These are phyloP conservation scores for Drosophila sp. DNA, from an alignment of 1,140 invertebrate species.

Conservation along the genomic window DNA sequence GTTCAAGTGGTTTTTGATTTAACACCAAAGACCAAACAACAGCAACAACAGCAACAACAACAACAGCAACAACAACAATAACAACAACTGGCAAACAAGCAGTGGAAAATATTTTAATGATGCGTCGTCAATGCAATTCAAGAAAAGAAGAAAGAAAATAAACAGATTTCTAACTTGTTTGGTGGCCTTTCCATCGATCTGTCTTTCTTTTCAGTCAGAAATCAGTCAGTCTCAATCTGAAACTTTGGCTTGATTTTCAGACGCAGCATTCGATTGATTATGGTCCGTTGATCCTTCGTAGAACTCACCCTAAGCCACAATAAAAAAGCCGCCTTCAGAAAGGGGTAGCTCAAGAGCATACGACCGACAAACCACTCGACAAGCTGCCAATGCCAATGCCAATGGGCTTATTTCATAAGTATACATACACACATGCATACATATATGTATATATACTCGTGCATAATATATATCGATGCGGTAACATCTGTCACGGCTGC, in stretches of 20 bases:
- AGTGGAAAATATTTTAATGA: conserved; percentile 80
- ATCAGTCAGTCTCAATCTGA: conserved; percentile 19
- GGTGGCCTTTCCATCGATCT: conserved; percentile 60
- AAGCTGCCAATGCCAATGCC: conserved; percentile 65
- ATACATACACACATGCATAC: neutral
- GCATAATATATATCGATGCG: conserved; percentile 53
- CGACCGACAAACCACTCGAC: conserved; percentile 57
- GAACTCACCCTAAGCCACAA: conserved; percentile 16
- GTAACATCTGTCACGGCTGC: conserved; percentile 77
- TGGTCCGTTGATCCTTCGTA: conserved; percentile 9
- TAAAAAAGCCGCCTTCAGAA: neutral
- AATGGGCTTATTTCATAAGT: conserved; percentile 37
- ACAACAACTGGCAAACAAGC: conserved; percentile 47
- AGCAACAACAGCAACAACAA: conserved; percentile 21
- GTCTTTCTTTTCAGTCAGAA: conserved; percentile 19
- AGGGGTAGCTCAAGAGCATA: conserved; percentile 21
- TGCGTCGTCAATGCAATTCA: conserved; percentile 77
- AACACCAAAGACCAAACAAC: conserved; percentile 66
- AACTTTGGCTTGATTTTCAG: conserved; percentile 57
- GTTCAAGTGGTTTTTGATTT: conserved; percentile 83
- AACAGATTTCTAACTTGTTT: conserved; percentile 79
- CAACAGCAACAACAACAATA: conserved; percentile 21
- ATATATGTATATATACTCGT: conserved; percentile 17
- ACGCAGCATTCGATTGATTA: conserved; percentile 64
- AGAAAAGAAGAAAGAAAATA: conserved; percentile 55